These are phyloP conservation scores for Rhinolophus ferrumequinum DNA, from an alignment of 2,113 vertebrate species.

Conservation along the genomic window DNA sequence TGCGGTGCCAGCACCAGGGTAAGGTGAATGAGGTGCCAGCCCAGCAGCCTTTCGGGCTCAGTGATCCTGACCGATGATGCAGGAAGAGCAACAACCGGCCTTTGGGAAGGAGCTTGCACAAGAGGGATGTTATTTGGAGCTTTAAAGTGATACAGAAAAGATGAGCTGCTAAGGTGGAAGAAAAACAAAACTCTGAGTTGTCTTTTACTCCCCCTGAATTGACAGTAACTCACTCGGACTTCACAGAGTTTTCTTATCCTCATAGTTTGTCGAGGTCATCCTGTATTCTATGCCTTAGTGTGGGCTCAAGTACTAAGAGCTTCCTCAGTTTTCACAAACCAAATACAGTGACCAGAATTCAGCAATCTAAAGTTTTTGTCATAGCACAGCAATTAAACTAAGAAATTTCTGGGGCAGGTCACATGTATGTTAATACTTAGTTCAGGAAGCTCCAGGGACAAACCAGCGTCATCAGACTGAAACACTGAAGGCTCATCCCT, in stretches of 20 bases:
- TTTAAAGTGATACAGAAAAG: slow-evolving; percentile 40
- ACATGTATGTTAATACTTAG: not conserved
- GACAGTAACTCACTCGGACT: not conserved
- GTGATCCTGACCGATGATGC: not conserved
- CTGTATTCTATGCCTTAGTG: not conserved
- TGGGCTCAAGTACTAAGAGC: not conserved
- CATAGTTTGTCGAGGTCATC: not conserved
- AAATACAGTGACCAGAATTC: not conserved
- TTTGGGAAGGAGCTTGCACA: not conserved
- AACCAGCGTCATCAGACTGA: too few species aligned
- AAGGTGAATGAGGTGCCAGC: not conserved
- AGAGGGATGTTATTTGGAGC: slow-evolving; percentile 11
- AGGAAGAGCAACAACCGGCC: not conserved
- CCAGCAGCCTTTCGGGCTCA: not conserved
- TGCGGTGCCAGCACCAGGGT: not conserved
- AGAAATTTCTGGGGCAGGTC: not conserved
- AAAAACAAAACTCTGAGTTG: not conserved
- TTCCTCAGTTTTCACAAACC: not conserved
- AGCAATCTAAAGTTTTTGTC: not conserved
- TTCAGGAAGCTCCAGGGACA: not conserved
- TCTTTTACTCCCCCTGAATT: slow-evolving; percentile 11
- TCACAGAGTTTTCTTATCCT: not conserved
- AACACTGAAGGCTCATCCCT: too few species aligned
- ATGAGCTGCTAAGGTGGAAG: not conserved
- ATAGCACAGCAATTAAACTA: not conserved